Evolutionary conservation across 2,888 invertebrate species (phyloP).

Genomic region (Folsomia candida): DNA sequence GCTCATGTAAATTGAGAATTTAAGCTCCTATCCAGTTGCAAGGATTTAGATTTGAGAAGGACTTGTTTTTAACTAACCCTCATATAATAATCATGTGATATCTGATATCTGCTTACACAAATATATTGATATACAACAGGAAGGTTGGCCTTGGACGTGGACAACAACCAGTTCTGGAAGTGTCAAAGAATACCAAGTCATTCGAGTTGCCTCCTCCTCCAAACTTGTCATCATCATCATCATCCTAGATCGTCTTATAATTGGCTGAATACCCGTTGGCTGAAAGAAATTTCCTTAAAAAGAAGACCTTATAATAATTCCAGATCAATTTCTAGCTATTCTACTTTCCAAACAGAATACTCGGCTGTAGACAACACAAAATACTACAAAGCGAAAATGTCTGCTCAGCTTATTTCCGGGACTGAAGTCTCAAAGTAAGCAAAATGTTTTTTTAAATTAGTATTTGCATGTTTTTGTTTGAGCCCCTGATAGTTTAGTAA

Average conservation of each 20-base stretch:
- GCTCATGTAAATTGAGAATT: not conserved
- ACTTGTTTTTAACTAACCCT: not conserved
- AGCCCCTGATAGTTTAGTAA: not conserved
- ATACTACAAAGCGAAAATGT: conserved; percentile 16
- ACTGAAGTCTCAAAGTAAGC: conserved; percentile 63
- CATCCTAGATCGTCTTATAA: not conserved
- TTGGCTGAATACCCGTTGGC: not conserved
- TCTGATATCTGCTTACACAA: conserved; percentile 9
- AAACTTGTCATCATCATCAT: not conserved
- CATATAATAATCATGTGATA: not conserved
- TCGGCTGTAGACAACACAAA: no score
- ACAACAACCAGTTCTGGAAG: not conserved
- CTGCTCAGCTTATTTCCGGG: conserved; percentile 52
- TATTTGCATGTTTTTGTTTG: no score
- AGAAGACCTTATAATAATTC: not conserved
- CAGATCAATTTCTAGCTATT: not conserved
- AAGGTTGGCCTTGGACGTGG: not conserved
- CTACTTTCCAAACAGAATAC: no score
- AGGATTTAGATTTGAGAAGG: not conserved
- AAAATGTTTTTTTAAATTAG: conserved; percentile 17
- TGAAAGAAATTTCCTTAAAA: not conserved
- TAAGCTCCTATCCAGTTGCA: not conserved
- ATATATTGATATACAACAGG: not conserved
- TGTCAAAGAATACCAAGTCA: not conserved
- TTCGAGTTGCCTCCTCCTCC: not conserved